Base-by-base conservation (phyloP, 1,140 invertebrate species). In the Ceratosolen fusciceps region DNA sequence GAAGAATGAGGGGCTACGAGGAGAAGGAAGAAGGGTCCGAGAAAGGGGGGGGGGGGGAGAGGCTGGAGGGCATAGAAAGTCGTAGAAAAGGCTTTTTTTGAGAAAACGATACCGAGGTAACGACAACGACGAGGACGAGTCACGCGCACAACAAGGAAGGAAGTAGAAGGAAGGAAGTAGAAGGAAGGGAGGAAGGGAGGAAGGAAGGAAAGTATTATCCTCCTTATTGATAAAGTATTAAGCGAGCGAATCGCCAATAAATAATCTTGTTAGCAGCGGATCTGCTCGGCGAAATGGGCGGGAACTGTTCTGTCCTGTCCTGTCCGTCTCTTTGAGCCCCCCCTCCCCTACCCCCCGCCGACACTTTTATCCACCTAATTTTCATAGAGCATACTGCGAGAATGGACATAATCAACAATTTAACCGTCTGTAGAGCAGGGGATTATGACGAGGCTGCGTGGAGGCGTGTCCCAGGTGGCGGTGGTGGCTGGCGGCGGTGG, bases 361-460 rank as follows among this genome's bases (percentile, higher is more conserved):
- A 5, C 62, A 74, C 75, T 56, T 78, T 71, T 37, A 82, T 83
- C 70, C n/a, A n/a, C n/a, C 77, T 81, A 84, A 85, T 84, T 85
- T 83, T 83, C 77, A 81, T 75, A 58, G 70, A 85, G 84, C 88
- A 86, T 85, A 82, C 84, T 84, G 82, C 83, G 84, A 88, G 88
- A 89, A 90, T 89, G 89, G 89, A 89, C 89, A 90, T 90, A 90
- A 90, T 90, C 89, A 90, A 90, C 88, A 89, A 90, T 89, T 90
- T 87, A 89, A 89, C 88, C 85, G 87, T 87, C 83, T 84, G 58
- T 14, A 65, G 72, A 87, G 37, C 72, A 86, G 88, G 87, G 67
- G 71, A 71, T 29, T 81, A 89, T 83, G 34, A n/a, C n/a, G n/a
- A n/a, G 26, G 52, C 49, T 26, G 9, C 8, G 49, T 31, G 19